These are phyloP conservation scores for Babylonia areolata DNA, from an alignment of 1,140 invertebrate species.

Conservation along the genomic window DNA sequence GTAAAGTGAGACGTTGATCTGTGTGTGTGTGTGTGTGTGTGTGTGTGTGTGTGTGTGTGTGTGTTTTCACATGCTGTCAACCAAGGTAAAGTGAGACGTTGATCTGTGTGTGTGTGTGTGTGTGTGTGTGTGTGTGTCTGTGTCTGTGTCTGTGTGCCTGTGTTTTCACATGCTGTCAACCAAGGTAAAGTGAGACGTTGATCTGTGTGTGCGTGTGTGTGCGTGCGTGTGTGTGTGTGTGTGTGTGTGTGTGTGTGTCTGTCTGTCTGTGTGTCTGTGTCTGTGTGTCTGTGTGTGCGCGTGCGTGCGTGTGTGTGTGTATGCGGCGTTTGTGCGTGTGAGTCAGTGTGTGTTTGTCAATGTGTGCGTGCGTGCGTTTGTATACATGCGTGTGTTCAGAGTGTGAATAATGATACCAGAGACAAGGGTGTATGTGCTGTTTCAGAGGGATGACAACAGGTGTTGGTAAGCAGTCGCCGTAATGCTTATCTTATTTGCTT, in stretches of 20 bases:
- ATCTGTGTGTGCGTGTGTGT: background rate
- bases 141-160: no score
- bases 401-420: background rate
- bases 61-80: background rate
- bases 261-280: conserved; percentile 28
- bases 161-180: background rate
- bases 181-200: no score
- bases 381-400: background rate
- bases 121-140: no score
- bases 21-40: background rate
- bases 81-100: background rate
- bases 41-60: no score
- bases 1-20: no score
- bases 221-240: background rate
- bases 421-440: background rate
- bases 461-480: no score
- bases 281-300: conserved; percentile 12
- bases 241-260: conserved; percentile 25
- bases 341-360: conserved; percentile 11
- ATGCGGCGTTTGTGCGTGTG: background rate
- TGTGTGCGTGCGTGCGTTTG: background rate
- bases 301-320: conserved; percentile 8
- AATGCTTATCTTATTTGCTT: no score
- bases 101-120: background rate
- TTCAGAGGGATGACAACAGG: no score